Base-by-base conservation (phyloP, 2,113 vertebrate genomes). In the Epinephelus moara region DNA sequence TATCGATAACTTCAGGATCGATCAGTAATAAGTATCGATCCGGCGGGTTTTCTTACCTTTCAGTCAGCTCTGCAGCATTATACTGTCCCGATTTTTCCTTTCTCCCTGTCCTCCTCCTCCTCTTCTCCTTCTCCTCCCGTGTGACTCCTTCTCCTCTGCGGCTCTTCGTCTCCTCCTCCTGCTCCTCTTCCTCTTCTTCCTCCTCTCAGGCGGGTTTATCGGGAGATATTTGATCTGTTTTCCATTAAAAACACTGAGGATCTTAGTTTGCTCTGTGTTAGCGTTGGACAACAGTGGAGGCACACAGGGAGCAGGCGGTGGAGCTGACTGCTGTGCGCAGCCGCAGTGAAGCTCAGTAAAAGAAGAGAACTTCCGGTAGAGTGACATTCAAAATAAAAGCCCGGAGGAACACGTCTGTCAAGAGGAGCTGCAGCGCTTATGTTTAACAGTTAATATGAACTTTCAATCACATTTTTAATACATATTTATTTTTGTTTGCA, bases 21-120 rank as follows among this genome's bases (percentile, higher is more conserved):
- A 85, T 78, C 40, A 40, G 50, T 47, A 50, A 55, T 25, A 30
- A 80, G 53, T 70, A 88, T 78, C 1, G 78, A 82, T 84, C 56
- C 11, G 40, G 33, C 11, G 55, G n/a, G 13, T 89, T 78, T 89
- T 70, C 90, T 81, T 90, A 93, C 92, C 92, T 92, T 88, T 76
- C 64, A 75, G 78, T 93, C 82, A 93, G 61, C 88, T 90, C 75
- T 68, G 85, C 50, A 71, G 84, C 92, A 92, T 92, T 88, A 23
- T 69, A 57, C 30, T 17, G 53, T 82, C 63, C 74, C 59, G 60
- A 57, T 81, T 75, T 75, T 69, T 61, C 12, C 30, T 69, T 61
- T 15, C 30, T 47, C 37, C 53, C 56, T 37, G 56, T 70, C 64
- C 68, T 75, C 69, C 77, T 72, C 61, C 67, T 70, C 30, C 33